Evolutionary conservation across 1,140 invertebrate genomes (phyloP), one percentile per base, ranked within the genome.

Genomic region (Asobara japonica): DNA sequence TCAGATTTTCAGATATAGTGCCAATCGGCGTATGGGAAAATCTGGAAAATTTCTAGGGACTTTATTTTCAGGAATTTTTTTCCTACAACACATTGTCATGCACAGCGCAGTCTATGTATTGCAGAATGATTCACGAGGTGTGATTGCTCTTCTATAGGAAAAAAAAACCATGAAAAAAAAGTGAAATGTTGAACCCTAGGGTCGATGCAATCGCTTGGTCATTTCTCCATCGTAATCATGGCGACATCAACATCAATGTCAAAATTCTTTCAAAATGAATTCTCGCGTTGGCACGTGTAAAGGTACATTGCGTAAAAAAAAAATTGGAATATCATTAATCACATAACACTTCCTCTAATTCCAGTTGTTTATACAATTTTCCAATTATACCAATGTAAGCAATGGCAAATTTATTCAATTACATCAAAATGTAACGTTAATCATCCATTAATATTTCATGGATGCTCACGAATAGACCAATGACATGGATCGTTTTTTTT

Each of bases 401-500:
- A n/a, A n/a, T n/a, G n/a, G n/a, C n/a, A n/a, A n/a, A n/a, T n/a
- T n/a, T n/a, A n/a, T n/a, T n/a, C n/a, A n/a, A n/a, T n/a, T n/a
- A n/a, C n/a, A n/a, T n/a, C n/a, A n/a, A 45, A 16, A 45, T 16
- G 41, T 2, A 18, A 10, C 10, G 1, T 27, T 20, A 56, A 56
- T 56, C 13, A 10, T 56, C 20, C 22, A 22, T 56, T 25, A 56
- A 25, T 56, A 56, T 25, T 56, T 27, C 51, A 56, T 56, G 22
- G 18, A 27, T 56, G 51, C 25, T 25, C 51, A 56, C 18, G 6
- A 22, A 56, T 56, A 56, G 51, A 56, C 18, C 51, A 56, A 56
- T 56, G 51, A 56, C 51, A 56, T 22, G 51, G 25, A n/a, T n/a
- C n/a, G n/a, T n/a, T n/a, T 56, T 56, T 56, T 56, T 56, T 6